A percentile compares a stretch with the other conserved stretches of the same genome.
These are phyloP conservation scores for Pterobdella sp. DNA, from an alignment of 2,888 invertebrate genomes.

Conservation along the genomic window DNA sequence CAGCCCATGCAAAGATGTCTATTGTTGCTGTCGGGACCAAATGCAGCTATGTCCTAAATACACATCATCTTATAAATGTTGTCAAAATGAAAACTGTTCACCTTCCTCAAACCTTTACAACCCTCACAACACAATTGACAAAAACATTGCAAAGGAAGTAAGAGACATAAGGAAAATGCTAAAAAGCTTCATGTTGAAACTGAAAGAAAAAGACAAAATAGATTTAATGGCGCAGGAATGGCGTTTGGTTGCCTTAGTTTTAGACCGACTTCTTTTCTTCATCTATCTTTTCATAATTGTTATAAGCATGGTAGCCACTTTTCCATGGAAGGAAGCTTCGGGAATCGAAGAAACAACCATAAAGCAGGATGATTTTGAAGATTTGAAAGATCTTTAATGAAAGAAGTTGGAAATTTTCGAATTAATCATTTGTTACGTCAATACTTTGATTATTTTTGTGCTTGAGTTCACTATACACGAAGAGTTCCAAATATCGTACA, in stretches of 20 bases:
- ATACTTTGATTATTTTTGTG: too few species aligned
- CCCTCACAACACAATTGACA: too few species aligned
- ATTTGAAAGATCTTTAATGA: too few species aligned
- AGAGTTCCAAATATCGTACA: too few species aligned
- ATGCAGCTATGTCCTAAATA: too few species aligned
- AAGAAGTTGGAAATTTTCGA: too few species aligned
- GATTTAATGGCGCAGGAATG: slow-evolving; percentile 46
- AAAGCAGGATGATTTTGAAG: background rate
- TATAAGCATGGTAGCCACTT: slow-evolving; percentile 46
- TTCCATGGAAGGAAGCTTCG: slow-evolving; percentile 38
- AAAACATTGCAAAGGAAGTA: slow-evolving; percentile 43
- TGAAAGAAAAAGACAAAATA: slow-evolving; percentile 42
- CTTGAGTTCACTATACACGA: too few species aligned
- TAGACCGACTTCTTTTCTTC: slow-evolving; percentile 49
- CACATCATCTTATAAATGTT: too few species aligned
- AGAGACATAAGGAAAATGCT: slow-evolving; percentile 44
- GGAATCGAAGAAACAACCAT: slow-evolving; percentile 4
- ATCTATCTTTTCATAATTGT: slow-evolving; percentile 46
- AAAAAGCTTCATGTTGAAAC: slow-evolving; percentile 41
- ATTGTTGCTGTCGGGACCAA: background rate
- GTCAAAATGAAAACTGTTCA: too few species aligned
- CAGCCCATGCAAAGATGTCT: background rate
- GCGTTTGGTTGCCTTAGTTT: slow-evolving; percentile 47
- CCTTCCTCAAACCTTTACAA: too few species aligned
- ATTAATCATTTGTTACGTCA: too few species aligned